A percentile compares a stretch with the other conserved stretches of the same genome.
These are phyloP conservation scores for Zeus faber DNA, from an alignment of 2,113 vertebrate genomes.

Conservation along the genomic window DNA sequence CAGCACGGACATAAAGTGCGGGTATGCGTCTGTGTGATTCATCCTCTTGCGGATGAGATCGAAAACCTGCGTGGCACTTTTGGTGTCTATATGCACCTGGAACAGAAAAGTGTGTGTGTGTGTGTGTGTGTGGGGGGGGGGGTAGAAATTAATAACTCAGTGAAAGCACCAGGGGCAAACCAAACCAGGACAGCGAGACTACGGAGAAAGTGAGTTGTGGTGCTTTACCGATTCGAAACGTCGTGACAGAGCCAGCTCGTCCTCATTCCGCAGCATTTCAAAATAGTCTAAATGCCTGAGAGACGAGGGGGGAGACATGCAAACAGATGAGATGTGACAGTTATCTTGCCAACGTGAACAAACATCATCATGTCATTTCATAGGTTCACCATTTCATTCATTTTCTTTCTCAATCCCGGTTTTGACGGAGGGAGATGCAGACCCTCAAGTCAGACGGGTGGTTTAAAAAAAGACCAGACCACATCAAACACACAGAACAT, in stretches of 20 bases:
- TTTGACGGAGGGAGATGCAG: background rate
- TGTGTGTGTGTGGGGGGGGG: background rate
- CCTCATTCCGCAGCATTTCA: conserved; percentile 98
- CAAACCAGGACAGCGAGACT: background rate
- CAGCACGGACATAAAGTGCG: conserved; percentile 97
- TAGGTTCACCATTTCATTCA: too few relatives aligned
- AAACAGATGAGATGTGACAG: background rate
- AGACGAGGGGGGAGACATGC: background rate
- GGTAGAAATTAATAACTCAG: too few relatives aligned
- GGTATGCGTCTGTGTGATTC: conserved; percentile 94
- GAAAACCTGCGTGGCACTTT: conserved; percentile 96
- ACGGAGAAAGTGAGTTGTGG: background rate
- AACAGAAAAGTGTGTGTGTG: background rate
- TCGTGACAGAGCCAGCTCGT: conserved; percentile 94
- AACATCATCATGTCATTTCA: too few relatives aligned
- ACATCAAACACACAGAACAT: background rate
- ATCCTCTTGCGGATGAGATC: conserved; percentile 95
- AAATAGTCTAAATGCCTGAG: conserved; percentile 97
- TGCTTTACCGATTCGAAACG: conserved; percentile 88
- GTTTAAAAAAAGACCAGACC: background rate
- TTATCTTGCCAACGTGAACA: too few relatives aligned
- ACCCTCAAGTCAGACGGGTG: background rate
- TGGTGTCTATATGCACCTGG: conserved; percentile 96
- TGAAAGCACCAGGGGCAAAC: background rate
- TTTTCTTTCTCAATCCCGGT: background rate